Conservation (phyloP, 2,888 invertebrate genomes). For the Cheilosia grossa region DNA sequence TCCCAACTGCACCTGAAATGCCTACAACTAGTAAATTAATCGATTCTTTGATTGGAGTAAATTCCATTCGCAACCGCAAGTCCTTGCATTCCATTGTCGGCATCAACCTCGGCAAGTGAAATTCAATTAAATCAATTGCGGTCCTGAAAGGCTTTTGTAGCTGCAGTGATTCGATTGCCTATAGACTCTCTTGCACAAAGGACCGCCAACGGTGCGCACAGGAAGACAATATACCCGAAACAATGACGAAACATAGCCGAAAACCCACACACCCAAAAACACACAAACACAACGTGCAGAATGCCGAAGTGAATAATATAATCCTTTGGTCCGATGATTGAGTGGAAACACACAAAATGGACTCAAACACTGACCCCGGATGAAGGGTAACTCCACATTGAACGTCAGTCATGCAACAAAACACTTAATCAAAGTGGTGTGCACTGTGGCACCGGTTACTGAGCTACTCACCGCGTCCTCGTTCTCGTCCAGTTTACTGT, state of each 20-base stretch:
- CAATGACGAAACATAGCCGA: neutral
- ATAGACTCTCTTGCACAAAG: constrained; percentile 10
- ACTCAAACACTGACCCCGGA: neutral
- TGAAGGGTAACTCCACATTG: constrained; percentile 24
- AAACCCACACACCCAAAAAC: neutral
- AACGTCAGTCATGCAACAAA: constrained; percentile 49
- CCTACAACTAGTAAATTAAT: neutral
- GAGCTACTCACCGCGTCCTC: constrained; percentile 89
- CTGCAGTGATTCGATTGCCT: constrained; percentile 36
- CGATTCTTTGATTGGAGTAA: neutral
- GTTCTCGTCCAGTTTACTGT: constrained; percentile 92
- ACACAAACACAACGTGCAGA: neutral
- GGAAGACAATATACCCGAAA: neutral
- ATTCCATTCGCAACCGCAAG: neutral
- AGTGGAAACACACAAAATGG: neutral
- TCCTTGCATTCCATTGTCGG: constrained; percentile 2
- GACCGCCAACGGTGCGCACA: constrained; percentile 13
- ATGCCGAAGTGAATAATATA: neutral
- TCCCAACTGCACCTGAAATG: neutral
- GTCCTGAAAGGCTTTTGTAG: constrained; percentile 24
- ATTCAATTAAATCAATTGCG: constrained; percentile 51
- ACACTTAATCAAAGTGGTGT: constrained; percentile 42
- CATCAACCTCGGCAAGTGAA: constrained; percentile 23
- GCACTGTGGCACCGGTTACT: neutral
- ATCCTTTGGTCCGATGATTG: neutral